A percentile compares a stretch with the other conserved stretches of the same genome.
phyloP scores from a whole-genome alignment of 2,888 invertebrate species.

The Megastigmus dorsalis region DNA sequence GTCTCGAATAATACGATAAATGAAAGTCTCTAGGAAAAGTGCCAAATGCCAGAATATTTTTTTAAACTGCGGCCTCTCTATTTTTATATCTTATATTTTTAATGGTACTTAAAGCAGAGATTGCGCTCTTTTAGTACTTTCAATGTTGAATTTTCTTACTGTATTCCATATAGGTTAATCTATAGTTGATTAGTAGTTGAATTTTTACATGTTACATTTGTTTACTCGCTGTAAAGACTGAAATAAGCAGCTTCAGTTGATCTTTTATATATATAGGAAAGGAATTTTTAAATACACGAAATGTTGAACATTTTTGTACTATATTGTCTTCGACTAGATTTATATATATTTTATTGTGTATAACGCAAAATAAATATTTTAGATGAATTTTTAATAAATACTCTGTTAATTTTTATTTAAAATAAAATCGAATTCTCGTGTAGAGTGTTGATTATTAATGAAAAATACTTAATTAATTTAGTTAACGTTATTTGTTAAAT shows the following conservation, averaged over 20 bases:
- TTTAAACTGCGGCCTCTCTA: slow-evolving; percentile 9
- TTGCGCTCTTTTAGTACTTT: background rate
- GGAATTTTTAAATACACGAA: background rate
- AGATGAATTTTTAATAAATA: background rate
- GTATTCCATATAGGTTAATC: slow-evolving; percentile 1
- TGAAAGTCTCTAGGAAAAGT: slow-evolving; percentile 4
- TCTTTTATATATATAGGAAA: background rate
- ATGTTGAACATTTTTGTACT: background rate
- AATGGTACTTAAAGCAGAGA: slow-evolving; percentile 12
- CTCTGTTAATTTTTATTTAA: background rate
- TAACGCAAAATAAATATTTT: background rate
- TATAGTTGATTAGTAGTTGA: background rate
- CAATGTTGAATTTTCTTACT: background rate
- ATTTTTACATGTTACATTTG: background rate
- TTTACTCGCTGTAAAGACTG: slow-evolving; percentile 11
- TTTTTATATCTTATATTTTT: slow-evolving; percentile 4
- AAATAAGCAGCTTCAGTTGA: slow-evolving; percentile 18
- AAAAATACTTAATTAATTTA: no score
- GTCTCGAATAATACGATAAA: background rate
- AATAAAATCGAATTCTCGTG: no score
- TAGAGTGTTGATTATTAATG: no score
- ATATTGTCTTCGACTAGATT: background rate
- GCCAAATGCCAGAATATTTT: background rate
- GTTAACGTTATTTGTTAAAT: no score
- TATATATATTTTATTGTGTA: background rate